These are phyloP conservation scores for Lamellibrachia columna DNA, from an alignment of 2,888 invertebrate genomes.

Conservation along the genomic window DNA sequence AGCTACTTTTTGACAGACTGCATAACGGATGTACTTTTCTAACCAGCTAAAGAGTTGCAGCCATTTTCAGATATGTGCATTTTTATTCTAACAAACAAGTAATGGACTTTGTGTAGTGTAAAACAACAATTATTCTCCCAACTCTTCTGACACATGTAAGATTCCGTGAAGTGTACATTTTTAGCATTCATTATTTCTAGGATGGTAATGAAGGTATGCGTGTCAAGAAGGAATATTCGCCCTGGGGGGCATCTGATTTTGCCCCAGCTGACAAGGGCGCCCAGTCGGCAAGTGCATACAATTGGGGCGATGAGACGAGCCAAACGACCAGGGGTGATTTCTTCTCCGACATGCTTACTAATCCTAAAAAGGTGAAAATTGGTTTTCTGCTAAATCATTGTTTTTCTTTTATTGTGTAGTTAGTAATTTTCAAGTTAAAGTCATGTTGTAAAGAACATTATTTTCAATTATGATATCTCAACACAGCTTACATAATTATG, in stretches of 20 bases:
- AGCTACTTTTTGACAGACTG: too few species aligned
- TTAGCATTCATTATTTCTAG: not conserved
- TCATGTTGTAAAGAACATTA: too few species aligned
- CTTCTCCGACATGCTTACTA: slow-evolving; percentile 44
- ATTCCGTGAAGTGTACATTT: not conserved
- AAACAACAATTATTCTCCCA: not conserved
- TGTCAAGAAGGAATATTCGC: slow-evolving; percentile 18
- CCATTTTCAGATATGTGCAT: not conserved
- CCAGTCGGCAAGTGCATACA: slow-evolving; percentile 52
- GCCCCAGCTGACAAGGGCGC: slow-evolving; percentile 26
- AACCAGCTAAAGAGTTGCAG: not conserved
- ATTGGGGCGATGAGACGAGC: slow-evolving; percentile 51
- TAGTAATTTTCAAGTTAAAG: too few species aligned
- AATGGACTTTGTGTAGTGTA: not conserved
- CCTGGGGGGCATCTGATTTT: slow-evolving; percentile 33
- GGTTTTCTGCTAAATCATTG: not conserved
- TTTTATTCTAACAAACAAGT: not conserved
- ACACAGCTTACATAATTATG: too few species aligned
- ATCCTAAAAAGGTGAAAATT: not conserved
- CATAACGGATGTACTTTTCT: not conserved
- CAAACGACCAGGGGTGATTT: slow-evolving; percentile 50
- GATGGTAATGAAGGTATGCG: not conserved
- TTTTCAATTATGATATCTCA: too few species aligned
- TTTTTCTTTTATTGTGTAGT: not conserved
- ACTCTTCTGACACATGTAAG: too few species aligned